A percentile compares a stretch with the other conserved stretches of the same genome.
These are phyloP conservation scores for Ophioderma brevispina DNA, from an alignment of 35 echinoderm and acorn worm genomes.

Conservation along the genomic window DNA sequence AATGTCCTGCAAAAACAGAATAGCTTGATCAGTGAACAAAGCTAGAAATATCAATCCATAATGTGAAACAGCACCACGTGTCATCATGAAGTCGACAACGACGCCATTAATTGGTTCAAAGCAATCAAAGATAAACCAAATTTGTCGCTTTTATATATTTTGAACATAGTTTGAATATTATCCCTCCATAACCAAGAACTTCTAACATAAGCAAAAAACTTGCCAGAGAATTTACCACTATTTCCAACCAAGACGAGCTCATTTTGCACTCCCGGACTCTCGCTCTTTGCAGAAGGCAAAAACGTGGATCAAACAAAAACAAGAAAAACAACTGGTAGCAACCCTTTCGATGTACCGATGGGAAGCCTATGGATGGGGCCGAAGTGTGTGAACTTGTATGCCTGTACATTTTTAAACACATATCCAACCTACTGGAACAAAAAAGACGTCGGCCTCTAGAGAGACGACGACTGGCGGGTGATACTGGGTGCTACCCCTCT, in stretches of 20 bases:
- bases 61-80: background rate
- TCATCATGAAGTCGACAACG: slow-evolving; percentile 18
- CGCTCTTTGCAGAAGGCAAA: slow-evolving; percentile 15
- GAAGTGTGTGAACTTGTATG: background rate
- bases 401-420: background rate
- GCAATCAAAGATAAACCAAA: slow-evolving; percentile 18
- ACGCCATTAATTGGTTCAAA: slow-evolving; percentile 16
- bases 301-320: background rate
- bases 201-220: slow-evolving; percentile 4
- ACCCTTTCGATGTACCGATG: background rate
- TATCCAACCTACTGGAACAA: too few species aligned
- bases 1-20: slow-evolving; percentile 36
- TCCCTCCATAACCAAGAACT: slow-evolving; percentile 21
- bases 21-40: slow-evolving; percentile 30
- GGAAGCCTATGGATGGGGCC: background rate
- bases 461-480: too few species aligned
- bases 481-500: too few species aligned
- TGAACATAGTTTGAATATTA: slow-evolving; percentile 16
- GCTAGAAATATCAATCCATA: background rate
- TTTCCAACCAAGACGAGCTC: background rate
- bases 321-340: background rate
- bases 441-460: too few species aligned
- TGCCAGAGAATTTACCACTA: background rate
- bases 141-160: slow-evolving; percentile 1
- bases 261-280: slow-evolving; percentile 23